Evolutionary conservation across 2,797 vertebrate genomes (phyloP), one percentile per base, ranked within the genome.

Genomic region (Pelobates cultripes): DNA sequence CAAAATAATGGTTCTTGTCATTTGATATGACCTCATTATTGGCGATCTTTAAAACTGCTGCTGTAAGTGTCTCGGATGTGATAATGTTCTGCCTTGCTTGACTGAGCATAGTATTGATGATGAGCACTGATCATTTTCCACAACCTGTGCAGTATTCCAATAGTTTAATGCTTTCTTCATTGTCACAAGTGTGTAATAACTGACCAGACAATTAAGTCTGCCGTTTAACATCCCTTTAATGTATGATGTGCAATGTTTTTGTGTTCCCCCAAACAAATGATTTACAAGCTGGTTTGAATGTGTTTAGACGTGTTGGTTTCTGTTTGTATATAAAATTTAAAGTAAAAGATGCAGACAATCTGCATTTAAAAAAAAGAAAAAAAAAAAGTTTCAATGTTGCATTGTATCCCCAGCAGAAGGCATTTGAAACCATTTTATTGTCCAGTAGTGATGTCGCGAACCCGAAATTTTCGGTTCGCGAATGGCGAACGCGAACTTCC

Each of bases 91-190:
- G 86, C 42, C 81, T 55, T 85, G 89, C 88, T 83, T 87, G 86
- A 83, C 82, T 85, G 87, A 85, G 73, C 87, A 73, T 7, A 61
- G 75, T 87, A 91, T 91, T 88, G 87, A 92, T 88, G 86, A 84
- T 81, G 81, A 86, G 85, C 85, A 86, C 86, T 86, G 87, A 89
- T 40, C 83, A 78, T 75, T 28, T 85, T 78, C 73, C 79, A 74
- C 84, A 75, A 78, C 78, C 84, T 88, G 82, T 83, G 78, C 13
- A 45, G 86, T 78, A 70, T 85, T 89, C 86, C 86, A 66, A 73
- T 85, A 87, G 87, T 68, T 55, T 55, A 63, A 79, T 83, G 64
- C 71, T 78, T 47, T 47, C 3, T 64, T 75, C 51, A 83, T 83
- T 75, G 66, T 78, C 77, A 44, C 57, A 64, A 43, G 69, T 70